Evolutionary conservation across 2,888 invertebrate genomes (phyloP).

Genomic region (Gastracanthus pulcherrimus): DNA sequence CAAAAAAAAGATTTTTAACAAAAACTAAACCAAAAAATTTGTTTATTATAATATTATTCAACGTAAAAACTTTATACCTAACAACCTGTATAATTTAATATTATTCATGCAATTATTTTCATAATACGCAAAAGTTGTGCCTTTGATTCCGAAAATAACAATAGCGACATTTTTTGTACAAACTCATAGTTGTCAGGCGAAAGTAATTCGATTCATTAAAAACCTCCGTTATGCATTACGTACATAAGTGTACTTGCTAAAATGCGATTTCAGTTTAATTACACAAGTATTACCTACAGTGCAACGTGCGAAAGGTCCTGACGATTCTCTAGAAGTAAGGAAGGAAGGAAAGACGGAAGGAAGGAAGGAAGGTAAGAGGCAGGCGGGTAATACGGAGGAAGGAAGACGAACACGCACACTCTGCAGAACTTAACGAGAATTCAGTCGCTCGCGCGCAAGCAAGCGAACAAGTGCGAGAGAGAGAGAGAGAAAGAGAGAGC

Average conservation of each 20-base stretch:
- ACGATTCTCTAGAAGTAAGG: slow-evolving; percentile 51
- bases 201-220: slow-evolving; percentile 43
- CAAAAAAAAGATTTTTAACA: too few species aligned
- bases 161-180: too few species aligned
- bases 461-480: too few species aligned
- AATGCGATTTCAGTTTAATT: slow-evolving; percentile 52
- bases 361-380: background rate
- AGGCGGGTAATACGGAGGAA: background rate
- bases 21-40: too few species aligned
- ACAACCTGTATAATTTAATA: too few species aligned
- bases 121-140: too few species aligned
- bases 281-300: slow-evolving; percentile 46
- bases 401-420: slow-evolving; percentile 40
- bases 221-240: slow-evolving; percentile 11
- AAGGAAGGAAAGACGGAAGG: background rate
- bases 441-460: slow-evolving; percentile 33
- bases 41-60: too few species aligned
- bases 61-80: too few species aligned
- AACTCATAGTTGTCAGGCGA: too few species aligned
- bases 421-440: slow-evolving; percentile 54
- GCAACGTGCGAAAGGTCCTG: slow-evolving; percentile 35
- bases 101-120: too few species aligned
- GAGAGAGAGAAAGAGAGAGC: slow-evolving; percentile 30
- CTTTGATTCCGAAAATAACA: too few species aligned
- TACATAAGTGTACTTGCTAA: slow-evolving; percentile 15